These are phyloP conservation scores for Paratilapia polleni DNA, from an alignment of 2,113 vertebrate genomes.

Conservation along the genomic window DNA sequence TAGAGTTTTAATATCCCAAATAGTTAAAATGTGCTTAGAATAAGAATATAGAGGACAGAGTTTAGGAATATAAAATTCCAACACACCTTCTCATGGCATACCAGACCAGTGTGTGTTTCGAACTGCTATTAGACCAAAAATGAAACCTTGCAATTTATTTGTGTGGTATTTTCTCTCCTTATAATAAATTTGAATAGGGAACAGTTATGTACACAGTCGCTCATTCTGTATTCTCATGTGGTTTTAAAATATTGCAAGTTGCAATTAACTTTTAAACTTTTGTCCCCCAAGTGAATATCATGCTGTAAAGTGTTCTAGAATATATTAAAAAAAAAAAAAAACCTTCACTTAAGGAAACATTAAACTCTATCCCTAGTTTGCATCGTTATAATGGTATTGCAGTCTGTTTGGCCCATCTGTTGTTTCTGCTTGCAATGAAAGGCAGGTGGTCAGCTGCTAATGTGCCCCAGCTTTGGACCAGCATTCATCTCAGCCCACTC, in stretches of 20 bases:
- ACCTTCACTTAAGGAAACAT: neutral
- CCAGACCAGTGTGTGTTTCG: neutral
- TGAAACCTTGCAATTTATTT: neutral
- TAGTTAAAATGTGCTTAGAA: neutral
- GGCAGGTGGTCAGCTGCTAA: conserved; percentile 69
- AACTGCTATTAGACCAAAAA: neutral
- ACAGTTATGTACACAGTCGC: neutral
- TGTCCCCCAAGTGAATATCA: neutral
- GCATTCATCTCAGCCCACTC: conserved; percentile 64
- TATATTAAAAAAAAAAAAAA: neutral
- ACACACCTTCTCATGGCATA: neutral
- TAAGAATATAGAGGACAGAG: neutral
- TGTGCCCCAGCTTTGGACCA: conserved; percentile 50
- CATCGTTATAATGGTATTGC: conserved; percentile 11
- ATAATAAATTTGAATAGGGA: neutral
- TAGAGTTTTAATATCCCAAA: too few relatives aligned
- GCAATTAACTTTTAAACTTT: neutral
- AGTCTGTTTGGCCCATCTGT: conserved; percentile 53
- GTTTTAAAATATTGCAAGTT: neutral
- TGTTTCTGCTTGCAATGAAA: conserved; percentile 46
- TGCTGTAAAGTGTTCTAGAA: neutral
- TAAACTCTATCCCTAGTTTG: conserved; percentile 9
- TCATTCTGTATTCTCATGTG: neutral
- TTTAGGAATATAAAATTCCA: neutral
- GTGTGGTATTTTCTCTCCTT: neutral